Base-by-base conservation (phyloP, 2,888 invertebrate genomes). In the Bombyx huttoni region DNA sequence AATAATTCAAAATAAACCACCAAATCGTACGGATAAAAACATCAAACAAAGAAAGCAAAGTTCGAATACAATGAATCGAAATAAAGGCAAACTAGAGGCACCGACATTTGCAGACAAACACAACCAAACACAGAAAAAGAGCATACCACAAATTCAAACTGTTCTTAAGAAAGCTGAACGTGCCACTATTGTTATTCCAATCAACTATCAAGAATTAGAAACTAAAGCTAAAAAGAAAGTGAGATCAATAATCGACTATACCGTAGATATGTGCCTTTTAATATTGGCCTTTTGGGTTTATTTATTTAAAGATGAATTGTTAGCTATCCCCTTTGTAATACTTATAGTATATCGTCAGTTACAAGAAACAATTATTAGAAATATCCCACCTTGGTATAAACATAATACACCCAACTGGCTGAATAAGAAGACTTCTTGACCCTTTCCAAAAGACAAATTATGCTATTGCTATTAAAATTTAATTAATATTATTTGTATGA, bases 211-310 rank as follows among this genome's bases (percentile, higher is more conserved):
- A 61, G 88, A 90, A 64, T 66, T 93, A 51, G 89, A 90, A 56
- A 87, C 91, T 57, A 89, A 91, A 64, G 92, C 94, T 0, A 91
- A 92, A 65, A 87, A 89, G 40, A 93, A 91, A 60, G 93, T 94
- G 1, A 90, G 92, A 58, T 90, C 92, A 1, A 91, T 90, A 0
- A 83, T 95, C 33, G 93, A 92, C 69, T 95, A 94, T 69, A 80
- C 91, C 33, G 94, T 94, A 0, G 95, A 96, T 73, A 73, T 94
- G 54, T 92, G 93, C 47, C 89, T 96, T 65, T 90, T 96, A 55
- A 60, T 92, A 46, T 91, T 95, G 12, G 95, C 96, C 33, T 92
- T 93, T 73, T 96, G 95, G 91, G 89, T 95, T 45, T 96, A 95
- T 78, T 79, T 95, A 53, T 95, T 95, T 68, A 93, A 93, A 67